A percentile compares a stretch with the other conserved stretches of the same genome.
Conservation (phyloP, 2,888 invertebrate genomes). For the Phyllotreta striolata region DNA sequence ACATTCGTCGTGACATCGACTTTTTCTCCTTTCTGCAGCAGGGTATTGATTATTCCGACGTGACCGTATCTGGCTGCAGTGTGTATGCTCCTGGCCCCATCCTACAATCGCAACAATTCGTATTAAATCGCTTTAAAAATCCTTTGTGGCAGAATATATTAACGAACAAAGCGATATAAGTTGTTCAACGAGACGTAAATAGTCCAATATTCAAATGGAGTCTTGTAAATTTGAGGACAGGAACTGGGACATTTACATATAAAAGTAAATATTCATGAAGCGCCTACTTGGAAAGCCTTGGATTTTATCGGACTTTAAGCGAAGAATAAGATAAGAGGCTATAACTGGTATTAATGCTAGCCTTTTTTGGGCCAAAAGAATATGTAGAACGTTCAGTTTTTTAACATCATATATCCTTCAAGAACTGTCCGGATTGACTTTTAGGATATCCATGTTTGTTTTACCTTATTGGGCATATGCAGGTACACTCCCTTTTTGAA, state of each 20-base stretch:
- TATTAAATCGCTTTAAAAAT: not conserved
- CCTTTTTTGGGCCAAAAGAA: not conserved
- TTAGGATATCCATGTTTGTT: not conserved
- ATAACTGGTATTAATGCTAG: no score
- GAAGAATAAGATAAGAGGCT: no score
- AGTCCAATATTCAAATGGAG: no score
- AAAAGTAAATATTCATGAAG: constrained; percentile 19
- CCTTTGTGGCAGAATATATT: constrained; percentile 2
- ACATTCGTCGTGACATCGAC: constrained; percentile 96
- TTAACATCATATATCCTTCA: no score
- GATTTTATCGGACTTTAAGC: no score
- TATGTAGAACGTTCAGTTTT: not conserved
- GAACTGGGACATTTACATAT: constrained; percentile 18
- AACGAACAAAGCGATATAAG: not conserved
- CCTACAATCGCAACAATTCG: constrained; percentile 62
- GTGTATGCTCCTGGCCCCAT: constrained; percentile 96
- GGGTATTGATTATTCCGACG: constrained; percentile 94
- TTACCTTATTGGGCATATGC: constrained; percentile 98
- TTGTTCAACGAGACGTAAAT: not conserved
- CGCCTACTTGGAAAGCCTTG: not conserved
- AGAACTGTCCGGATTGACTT: not conserved
- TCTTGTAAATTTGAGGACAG: not conserved
- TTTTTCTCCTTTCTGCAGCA: constrained; percentile 95
- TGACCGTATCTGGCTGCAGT: constrained; percentile 97
- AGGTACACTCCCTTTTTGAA: constrained; percentile 98